Evolutionary conservation across 2,888 invertebrate genomes (phyloP).

Genomic region (Nephrotoma appendiculata): DNA sequence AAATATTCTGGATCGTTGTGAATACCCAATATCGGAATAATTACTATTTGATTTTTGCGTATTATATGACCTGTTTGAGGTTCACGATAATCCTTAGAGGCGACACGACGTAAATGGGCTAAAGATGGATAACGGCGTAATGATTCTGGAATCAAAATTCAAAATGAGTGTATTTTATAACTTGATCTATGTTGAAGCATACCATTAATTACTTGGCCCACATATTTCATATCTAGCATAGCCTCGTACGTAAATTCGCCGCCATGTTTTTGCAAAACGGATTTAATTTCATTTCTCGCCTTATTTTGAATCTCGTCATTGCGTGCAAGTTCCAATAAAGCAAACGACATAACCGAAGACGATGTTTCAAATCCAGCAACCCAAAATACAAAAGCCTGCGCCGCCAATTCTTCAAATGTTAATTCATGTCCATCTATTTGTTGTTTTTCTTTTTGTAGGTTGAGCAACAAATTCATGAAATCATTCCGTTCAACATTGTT

Average conservation of each 20-base stretch:
- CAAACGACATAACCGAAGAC: slow-evolving; percentile 32
- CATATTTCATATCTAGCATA: slow-evolving; percentile 33
- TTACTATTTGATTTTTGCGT: slow-evolving; percentile 17
- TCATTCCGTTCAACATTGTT: slow-evolving; percentile 30
- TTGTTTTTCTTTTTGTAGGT: not conserved
- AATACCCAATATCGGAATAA: slow-evolving; percentile 20
- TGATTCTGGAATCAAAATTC: slow-evolving; percentile 18
- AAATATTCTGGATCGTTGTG: slow-evolving; percentile 25
- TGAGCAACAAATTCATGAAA: slow-evolving; percentile 24
- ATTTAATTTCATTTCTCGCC: slow-evolving; percentile 29
- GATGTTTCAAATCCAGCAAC: slow-evolving; percentile 40
- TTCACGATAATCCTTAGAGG: slow-evolving; percentile 24
- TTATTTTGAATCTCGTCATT: slow-evolving; percentile 33
- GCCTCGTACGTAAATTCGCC: slow-evolving; percentile 34
- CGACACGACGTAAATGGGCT: slow-evolving; percentile 28
- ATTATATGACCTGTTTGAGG: slow-evolving; percentile 16
- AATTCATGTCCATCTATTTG: slow-evolving; percentile 15
- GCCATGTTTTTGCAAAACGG: slow-evolving; percentile 24
- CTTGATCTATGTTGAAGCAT: slow-evolving; percentile 6
- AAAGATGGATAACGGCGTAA: slow-evolving; percentile 33
- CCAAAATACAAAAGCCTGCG: slow-evolving; percentile 40
- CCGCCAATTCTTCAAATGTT: slow-evolving; percentile 33
- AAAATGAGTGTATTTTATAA: no score
- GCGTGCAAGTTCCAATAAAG: slow-evolving; percentile 35
- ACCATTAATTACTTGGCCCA: slow-evolving; percentile 35